phyloP scores from a whole-genome alignment of 1,140 invertebrate genomes.

The Pogonus chalceus region DNA sequence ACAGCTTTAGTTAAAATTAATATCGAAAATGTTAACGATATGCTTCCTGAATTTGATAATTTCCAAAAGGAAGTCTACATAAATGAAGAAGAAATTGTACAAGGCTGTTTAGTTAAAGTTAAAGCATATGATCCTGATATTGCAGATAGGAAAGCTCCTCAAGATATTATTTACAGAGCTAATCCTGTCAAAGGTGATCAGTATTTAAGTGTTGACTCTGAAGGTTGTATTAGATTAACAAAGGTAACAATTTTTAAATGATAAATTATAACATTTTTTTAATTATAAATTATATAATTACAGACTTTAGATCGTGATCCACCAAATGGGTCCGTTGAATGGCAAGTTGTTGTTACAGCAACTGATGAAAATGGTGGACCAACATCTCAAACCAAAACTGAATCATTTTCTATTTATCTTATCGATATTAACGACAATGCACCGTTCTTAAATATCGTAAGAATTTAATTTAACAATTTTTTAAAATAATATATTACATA shows the following conservation, averaged over 20 bases:
- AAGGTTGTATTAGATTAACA: slow-evolving; percentile 64
- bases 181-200: slow-evolving; percentile 41
- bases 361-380: slow-evolving; percentile 63
- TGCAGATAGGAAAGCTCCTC: slow-evolving; percentile 55
- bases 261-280: too few species aligned
- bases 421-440: slow-evolving; percentile 86
- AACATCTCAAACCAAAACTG: slow-evolving; percentile 47
- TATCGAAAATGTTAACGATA: slow-evolving; percentile 76
- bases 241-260: slow-evolving; percentile 40
- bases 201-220: slow-evolving; percentile 54
- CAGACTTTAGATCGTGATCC: slow-evolving; percentile 74
- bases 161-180: slow-evolving; percentile 66
- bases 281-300: slow-evolving; percentile 14
- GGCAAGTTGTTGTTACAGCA: slow-evolving; percentile 76
- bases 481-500: not conserved
- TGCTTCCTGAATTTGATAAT: slow-evolving; percentile 61
- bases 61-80: slow-evolving; percentile 53
- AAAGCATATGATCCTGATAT: slow-evolving; percentile 80
- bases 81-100: slow-evolving; percentile 56
- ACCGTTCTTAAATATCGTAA: slow-evolving; percentile 68
- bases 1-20: slow-evolving; percentile 64
- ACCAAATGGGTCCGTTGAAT: slow-evolving; percentile 69
- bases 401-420: slow-evolving; percentile 64
- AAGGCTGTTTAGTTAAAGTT: slow-evolving; percentile 53
- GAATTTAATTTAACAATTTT: slow-evolving; percentile 21